These are phyloP conservation scores for Dugesia japonica DNA, from an alignment of 2,888 invertebrate species.

Conservation along the genomic window DNA sequence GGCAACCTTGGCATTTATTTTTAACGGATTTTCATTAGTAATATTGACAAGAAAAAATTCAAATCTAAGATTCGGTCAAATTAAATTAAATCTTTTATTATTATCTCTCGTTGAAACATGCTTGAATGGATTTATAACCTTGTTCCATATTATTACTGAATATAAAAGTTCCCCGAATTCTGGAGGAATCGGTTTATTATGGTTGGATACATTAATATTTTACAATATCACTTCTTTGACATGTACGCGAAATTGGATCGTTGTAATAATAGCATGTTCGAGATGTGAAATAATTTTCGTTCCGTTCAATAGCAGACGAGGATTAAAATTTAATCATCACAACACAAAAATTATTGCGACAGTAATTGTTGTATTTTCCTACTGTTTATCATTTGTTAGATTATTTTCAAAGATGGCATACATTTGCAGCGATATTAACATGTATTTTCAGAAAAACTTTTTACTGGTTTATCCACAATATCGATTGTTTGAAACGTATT, in stretches of 20 bases:
- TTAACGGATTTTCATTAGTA: constrained; percentile 21
- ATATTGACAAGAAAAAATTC: neutral
- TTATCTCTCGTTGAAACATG: constrained; percentile 1
- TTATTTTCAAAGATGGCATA: neutral
- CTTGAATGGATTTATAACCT: neutral
- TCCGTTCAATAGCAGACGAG: constrained; percentile 13
- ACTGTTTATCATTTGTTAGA: neutral
- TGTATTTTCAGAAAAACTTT: neutral
- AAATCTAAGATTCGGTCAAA: constrained; percentile 20
- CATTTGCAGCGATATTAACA: neutral
- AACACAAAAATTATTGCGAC: neutral
- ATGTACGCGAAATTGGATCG: constrained; percentile 29
- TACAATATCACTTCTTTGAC: constrained; percentile 27
- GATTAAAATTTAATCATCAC: constrained; percentile 7
- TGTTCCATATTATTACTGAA: neutral
- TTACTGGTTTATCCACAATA: neutral
- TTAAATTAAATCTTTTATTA: constrained; percentile 16
- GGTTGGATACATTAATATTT: neutral
- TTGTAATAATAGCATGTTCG: constrained; percentile 24
- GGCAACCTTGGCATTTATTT: neutral
- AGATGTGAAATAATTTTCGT: constrained; percentile 26
- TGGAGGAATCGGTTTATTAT: neutral
- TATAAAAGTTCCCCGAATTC: neutral
- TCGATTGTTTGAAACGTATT: constrained; percentile 25
- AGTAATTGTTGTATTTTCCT: neutral